phyloP scores from a whole-genome alignment of 2,797 vertebrate species.

The Thripadectes ignobilis region DNA sequence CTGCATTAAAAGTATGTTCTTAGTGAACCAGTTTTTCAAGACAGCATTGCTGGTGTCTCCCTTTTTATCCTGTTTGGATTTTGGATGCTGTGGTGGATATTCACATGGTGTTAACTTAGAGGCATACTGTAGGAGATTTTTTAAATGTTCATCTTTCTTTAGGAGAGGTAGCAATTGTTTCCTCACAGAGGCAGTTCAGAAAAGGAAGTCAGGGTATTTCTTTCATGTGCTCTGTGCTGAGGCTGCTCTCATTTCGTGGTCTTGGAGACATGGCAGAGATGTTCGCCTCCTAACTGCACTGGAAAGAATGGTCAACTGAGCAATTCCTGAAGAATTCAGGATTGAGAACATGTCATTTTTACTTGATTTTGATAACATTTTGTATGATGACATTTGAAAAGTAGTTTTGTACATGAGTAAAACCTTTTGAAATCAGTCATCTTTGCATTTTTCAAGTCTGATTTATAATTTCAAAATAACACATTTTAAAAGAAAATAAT shows the following conservation, averaged over 20 bases:
- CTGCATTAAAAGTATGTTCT: background rate
- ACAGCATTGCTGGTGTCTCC: background rate
- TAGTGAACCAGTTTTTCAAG: background rate
- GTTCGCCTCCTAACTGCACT: background rate
- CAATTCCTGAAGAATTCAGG: background rate
- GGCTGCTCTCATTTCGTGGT: background rate
- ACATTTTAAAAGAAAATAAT: background rate
- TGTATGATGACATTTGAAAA: background rate
- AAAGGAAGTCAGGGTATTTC: background rate
- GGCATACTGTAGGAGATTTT: background rate
- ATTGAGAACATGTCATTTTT: background rate
- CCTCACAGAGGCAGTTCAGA: background rate
- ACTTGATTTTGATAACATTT: background rate
- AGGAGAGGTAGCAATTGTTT: background rate
- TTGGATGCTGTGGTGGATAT: background rate
- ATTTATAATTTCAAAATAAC: background rate
- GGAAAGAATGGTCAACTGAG: background rate
- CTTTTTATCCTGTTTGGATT: background rate
- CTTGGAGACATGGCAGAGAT: background rate
- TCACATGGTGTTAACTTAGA: background rate
- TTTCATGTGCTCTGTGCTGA: background rate
- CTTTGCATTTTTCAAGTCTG: background rate
- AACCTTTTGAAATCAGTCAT: background rate
- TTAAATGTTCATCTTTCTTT: background rate
- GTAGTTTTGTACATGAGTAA: background rate